Base-by-base conservation (phyloP, 92 coral and sea anemone species). In the Epizoanthus scotinus region DNA sequence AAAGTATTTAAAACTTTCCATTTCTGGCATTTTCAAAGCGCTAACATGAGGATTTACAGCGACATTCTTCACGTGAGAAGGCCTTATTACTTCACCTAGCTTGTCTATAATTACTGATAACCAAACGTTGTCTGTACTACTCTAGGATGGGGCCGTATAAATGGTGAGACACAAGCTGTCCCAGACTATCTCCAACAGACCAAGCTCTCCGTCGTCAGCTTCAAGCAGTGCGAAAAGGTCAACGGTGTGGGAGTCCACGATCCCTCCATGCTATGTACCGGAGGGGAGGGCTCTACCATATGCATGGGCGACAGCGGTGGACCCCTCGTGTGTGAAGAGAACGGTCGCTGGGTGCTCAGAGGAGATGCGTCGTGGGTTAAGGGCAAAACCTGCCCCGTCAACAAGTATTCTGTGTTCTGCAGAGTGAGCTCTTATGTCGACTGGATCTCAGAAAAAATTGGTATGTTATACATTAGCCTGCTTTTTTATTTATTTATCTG, bases 141-240 rank as follows among this genome's bases (percentile, higher is more conserved):
- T 14, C 38, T 17, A 73, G 79, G 79, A 0, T 73, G 79, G 79
- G 79, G 79, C 3, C 79, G 79, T 19, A 52, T 56, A 0, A 28
- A 73, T 27, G 79, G 79, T 8, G 79, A 31, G 4, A 56, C 79
- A 17, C 20, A 73, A 19, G 38, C 66, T 15, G 79, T 73, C 20
- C 79, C 79, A 21, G 79, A 73, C 40, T 73, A 57, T 50, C 79
- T 73, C 34, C 79, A 73, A 73, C 79, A 73, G 67, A 73, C 79
- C 25, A 15, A 56, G 54, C 40, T 73, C 36, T 13, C 67, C 21
- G 21, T 57, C 36, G 40, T 73, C 21, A n/a, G 38, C 7, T 56
- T 29, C 8, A 21, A 73, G 10, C 79, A 34, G 20, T 73, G 79
- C 54, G 34, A 57, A 29, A 18, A 47, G 19, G 79, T 73, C 54